A percentile compares a stretch with the other conserved stretches of the same genome.
These are phyloP conservation scores for Chironomus riparius DNA, from an alignment of 2,888 invertebrate genomes.

Conservation along the genomic window DNA sequence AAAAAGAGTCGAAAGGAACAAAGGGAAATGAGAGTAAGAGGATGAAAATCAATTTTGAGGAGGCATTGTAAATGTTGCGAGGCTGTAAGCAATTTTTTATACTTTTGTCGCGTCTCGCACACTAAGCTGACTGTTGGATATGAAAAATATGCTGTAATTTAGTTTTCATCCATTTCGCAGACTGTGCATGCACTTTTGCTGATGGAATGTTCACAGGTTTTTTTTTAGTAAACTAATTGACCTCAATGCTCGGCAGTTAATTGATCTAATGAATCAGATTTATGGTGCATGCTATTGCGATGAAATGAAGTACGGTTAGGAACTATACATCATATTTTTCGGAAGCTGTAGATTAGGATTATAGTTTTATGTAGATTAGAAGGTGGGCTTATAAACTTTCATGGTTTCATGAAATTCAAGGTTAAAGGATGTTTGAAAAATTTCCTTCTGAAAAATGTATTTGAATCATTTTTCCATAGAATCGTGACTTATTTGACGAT, in stretches of 20 bases:
- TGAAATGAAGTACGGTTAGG: too few relatives aligned
- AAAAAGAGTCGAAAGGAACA: too few relatives aligned
- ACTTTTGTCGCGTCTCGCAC: background rate
- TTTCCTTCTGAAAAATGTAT: too few relatives aligned
- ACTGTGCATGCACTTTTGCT: background rate
- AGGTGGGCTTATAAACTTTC: too few relatives aligned
- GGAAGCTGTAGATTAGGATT: too few relatives aligned
- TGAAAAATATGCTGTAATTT: background rate
- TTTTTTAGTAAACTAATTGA: background rate
- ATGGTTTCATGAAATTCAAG: too few relatives aligned
- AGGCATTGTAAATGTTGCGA: conserved; percentile 5
- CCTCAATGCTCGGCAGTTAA: background rate
- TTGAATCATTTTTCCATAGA: too few relatives aligned
- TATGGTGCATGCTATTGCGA: background rate
- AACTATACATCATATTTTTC: too few relatives aligned
- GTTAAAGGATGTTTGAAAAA: too few relatives aligned
- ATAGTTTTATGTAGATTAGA: too few relatives aligned
- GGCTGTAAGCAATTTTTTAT: background rate
- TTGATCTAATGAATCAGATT: background rate
- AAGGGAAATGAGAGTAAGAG: background rate
- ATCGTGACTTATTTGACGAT: too few relatives aligned
- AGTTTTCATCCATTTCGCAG: background rate
- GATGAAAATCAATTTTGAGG: background rate
- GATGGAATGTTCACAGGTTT: background rate
- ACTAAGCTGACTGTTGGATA: background rate